A percentile compares a stretch with the other conserved stretches of the same genome.
phyloP scores from a whole-genome alignment of 1,140 invertebrate species.

The Akabosia matsudoensis region DNA sequence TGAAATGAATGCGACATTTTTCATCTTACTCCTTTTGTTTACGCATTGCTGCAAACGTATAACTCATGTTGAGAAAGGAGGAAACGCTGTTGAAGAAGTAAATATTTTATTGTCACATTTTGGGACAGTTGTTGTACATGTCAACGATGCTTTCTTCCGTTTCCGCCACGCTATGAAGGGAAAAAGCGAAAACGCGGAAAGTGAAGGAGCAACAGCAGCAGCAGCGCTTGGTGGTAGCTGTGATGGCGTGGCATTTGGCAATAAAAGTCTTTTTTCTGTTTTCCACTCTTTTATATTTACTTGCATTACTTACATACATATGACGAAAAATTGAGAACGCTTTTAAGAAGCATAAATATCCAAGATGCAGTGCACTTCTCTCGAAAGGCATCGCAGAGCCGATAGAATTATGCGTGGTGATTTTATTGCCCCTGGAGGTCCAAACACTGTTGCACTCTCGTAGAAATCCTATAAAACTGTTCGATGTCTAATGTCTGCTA shows the following conservation, averaged over 20 bases:
- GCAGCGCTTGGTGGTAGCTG: background rate
- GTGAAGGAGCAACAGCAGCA: background rate
- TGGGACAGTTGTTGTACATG: slow-evolving; percentile 24
- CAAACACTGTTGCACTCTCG: background rate
- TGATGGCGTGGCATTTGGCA: slow-evolving; percentile 18
- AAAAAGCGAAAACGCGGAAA: too few relatives aligned
- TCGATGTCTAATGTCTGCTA: too few relatives aligned
- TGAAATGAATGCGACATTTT: slow-evolving; percentile 5
- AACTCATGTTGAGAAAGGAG: slow-evolving; percentile 5
- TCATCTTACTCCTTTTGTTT: slow-evolving; percentile 13
- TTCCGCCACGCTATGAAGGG: background rate
- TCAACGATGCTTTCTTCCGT: slow-evolving; percentile 21
- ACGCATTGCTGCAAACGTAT: slow-evolving; percentile 15
- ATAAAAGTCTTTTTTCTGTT: slow-evolving; percentile 9
- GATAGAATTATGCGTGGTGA: background rate
- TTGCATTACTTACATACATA: background rate
- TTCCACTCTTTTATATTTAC: slow-evolving; percentile 7
- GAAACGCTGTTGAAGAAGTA: slow-evolving; percentile 17
- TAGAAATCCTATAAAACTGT: too few relatives aligned
- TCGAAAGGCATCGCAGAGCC: too few relatives aligned
- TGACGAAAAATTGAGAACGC: too few relatives aligned
- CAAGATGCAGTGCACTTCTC: too few relatives aligned
- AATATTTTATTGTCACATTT: slow-evolving; percentile 25
- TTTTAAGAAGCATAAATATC: too few relatives aligned
- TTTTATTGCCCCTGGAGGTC: background rate